Percentiles rank a stretch among this genome's conserved stretches.
Conservation (phyloP, 2,888 invertebrate species). For the Xestia xanthographa region DNA sequence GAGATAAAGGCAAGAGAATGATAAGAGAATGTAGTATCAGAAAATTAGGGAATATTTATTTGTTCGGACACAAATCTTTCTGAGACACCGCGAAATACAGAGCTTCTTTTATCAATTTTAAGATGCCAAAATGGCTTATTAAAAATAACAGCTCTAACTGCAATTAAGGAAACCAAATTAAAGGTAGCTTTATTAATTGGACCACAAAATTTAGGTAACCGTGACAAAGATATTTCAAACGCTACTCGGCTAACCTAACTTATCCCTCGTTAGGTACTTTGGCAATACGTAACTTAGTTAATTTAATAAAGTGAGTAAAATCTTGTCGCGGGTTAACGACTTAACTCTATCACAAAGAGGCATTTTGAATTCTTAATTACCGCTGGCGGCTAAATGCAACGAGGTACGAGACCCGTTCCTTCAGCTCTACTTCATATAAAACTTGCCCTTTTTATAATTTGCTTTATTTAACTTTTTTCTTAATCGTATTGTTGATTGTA, state of each 20-base stretch:
- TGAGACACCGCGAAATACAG: neutral
- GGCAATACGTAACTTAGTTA: slow-evolving; percentile 71
- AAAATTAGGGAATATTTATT: neutral
- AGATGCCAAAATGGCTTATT: neutral
- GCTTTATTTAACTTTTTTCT: slow-evolving; percentile 69
- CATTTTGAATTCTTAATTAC: slow-evolving; percentile 88
- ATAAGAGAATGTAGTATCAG: neutral
- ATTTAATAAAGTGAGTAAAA: slow-evolving; percentile 76
- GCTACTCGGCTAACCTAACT: slow-evolving; percentile 55
- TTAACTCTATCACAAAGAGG: slow-evolving; percentile 83
- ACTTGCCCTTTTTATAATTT: slow-evolving; percentile 68
- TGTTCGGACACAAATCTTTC: neutral
- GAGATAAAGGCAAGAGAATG: no score
- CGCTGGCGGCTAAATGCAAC: slow-evolving; percentile 84
- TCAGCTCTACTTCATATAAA: slow-evolving; percentile 66
- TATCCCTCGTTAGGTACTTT: slow-evolving; percentile 69
- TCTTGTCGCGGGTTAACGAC: slow-evolving; percentile 79
- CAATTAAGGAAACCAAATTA: slow-evolving; percentile 36
- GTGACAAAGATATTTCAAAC: slow-evolving; percentile 54
- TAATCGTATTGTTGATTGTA: slow-evolving; percentile 35
- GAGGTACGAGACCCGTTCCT: slow-evolving; percentile 79
- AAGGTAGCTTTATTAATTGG: slow-evolving; percentile 47
- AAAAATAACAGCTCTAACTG: neutral
- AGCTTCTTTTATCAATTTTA: neutral
- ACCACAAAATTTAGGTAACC: slow-evolving; percentile 37